Conservation (phyloP, 2,888 invertebrate genomes). For the Cremastobaeus sp. region DNA sequence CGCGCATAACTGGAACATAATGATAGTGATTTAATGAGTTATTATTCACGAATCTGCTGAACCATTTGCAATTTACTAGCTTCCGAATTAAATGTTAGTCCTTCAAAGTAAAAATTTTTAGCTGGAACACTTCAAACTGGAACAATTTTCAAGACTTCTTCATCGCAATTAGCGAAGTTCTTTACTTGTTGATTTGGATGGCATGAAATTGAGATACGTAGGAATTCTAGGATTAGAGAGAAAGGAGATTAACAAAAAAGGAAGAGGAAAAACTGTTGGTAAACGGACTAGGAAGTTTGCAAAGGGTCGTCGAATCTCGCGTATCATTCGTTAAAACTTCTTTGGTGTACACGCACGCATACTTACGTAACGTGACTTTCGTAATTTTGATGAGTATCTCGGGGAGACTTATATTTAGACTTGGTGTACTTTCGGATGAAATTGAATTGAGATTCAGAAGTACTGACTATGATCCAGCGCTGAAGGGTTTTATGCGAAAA, state of each 20-base stretch:
- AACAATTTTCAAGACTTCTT: too few species aligned
- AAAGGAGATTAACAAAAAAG: conserved; percentile 19
- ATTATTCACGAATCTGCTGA: too few species aligned
- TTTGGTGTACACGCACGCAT: conserved; percentile 31
- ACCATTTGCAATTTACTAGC: too few species aligned
- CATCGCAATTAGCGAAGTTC: conserved; percentile 13
- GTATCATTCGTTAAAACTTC: conserved; percentile 46
- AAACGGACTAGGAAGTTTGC: conserved; percentile 40
- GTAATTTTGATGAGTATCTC: conserved; percentile 52
- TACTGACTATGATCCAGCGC: conserved; percentile 49
- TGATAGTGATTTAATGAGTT: too few species aligned
- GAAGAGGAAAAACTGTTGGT: conserved; percentile 16
- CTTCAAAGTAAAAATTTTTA: too few species aligned
- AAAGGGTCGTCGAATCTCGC: conserved; percentile 34
- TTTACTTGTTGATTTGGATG: conserved; percentile 9
- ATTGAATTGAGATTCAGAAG: conserved; percentile 61
- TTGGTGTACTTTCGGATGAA: conserved; percentile 54
- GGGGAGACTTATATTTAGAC: conserved; percentile 44
- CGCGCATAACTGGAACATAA: too few species aligned
- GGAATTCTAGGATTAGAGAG: conserved; percentile 21
- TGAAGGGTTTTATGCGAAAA: conserved; percentile 57
- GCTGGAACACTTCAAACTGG: too few species aligned
- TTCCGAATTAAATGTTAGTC: too few species aligned
- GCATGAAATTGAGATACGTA: conserved; percentile 4
- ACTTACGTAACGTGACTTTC: conserved; percentile 41